phyloP scores from a whole-genome alignment of 2,797 vertebrate species.

The Lutjanus argentimaculatus region DNA sequence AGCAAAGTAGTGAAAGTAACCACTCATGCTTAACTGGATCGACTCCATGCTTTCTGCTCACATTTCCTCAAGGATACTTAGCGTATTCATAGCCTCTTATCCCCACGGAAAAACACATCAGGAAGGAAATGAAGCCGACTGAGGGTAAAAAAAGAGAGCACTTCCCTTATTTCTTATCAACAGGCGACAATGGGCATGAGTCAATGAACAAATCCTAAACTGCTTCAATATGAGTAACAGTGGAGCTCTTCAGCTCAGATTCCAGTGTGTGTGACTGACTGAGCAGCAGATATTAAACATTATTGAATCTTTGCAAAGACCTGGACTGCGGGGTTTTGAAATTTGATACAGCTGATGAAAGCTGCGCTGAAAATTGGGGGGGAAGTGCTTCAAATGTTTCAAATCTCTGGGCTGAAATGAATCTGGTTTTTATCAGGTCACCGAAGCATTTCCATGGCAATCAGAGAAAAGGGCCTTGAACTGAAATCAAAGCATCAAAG shows the following conservation, averaged over 20 bases:
- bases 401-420: constrained; percentile 67
- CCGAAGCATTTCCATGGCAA: constrained; percentile 63
- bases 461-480: constrained; percentile 54
- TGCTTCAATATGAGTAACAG: constrained; percentile 49
- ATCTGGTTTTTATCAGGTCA: constrained; percentile 69
- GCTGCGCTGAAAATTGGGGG: constrained; percentile 40
- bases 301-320: constrained; percentile 74
- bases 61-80: constrained; percentile 70
- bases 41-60: constrained; percentile 60
- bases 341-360: constrained; percentile 77
- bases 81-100: constrained; percentile 70
- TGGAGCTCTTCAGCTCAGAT: constrained; percentile 52
- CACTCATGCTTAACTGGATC: constrained; percentile 64
- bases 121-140: constrained; percentile 67
- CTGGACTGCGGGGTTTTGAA: constrained; percentile 59
- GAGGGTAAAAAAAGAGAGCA: not conserved
- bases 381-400: constrained; percentile 62
- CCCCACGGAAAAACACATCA: constrained; percentile 66
- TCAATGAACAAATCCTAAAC: constrained; percentile 65
- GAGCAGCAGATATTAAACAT: constrained; percentile 74
- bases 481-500: constrained; percentile 62
- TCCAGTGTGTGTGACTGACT: constrained; percentile 61
- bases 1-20: constrained; percentile 36
- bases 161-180: constrained; percentile 69
- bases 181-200: constrained; percentile 54